Evolutionary conservation across 2,888 invertebrate genomes (phyloP).

Genomic region (Atrina japonica): DNA sequence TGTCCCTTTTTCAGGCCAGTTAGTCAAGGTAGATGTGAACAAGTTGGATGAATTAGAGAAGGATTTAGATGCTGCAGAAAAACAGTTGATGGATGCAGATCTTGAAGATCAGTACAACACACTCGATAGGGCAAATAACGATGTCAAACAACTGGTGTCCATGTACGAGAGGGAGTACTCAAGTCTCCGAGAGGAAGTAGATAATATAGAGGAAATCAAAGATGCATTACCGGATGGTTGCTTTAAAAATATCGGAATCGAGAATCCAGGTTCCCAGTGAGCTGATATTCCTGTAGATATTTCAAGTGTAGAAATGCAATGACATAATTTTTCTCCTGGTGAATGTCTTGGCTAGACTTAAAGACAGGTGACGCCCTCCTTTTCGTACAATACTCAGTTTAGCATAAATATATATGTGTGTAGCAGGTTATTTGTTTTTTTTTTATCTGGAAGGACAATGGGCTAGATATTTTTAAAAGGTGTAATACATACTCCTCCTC

Average conservation of each 20-base stretch:
- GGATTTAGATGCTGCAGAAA: conserved; percentile 76
- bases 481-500: too few species aligned
- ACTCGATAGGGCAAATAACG: conserved; percentile 60
- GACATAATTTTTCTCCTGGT: too few species aligned
- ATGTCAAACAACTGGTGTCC: conserved; percentile 60
- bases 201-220: conserved; percentile 76
- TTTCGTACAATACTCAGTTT: conserved; percentile 2
- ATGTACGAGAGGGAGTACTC: conserved; percentile 69
- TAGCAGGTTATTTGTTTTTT: neutral
- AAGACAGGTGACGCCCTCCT: neutral
- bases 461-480: too few species aligned
- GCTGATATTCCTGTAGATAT: neutral
- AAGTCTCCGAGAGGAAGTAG: conserved; percentile 71
- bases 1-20: conserved; percentile 50
- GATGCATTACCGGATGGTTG: conserved; percentile 76
- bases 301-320: neutral
- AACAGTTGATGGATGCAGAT: conserved; percentile 65
- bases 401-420: neutral
- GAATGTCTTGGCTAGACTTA: too few species aligned
- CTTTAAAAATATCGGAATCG: conserved; percentile 74
- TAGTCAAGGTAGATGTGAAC: conserved; percentile 63
- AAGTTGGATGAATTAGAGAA: conserved; percentile 80
- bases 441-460: neutral
- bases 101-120: conserved; percentile 71
- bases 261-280: conserved; percentile 35